These are phyloP conservation scores for Syngnathus floridae DNA, from an alignment of 2,113 vertebrate species.

Conservation along the genomic window DNA sequence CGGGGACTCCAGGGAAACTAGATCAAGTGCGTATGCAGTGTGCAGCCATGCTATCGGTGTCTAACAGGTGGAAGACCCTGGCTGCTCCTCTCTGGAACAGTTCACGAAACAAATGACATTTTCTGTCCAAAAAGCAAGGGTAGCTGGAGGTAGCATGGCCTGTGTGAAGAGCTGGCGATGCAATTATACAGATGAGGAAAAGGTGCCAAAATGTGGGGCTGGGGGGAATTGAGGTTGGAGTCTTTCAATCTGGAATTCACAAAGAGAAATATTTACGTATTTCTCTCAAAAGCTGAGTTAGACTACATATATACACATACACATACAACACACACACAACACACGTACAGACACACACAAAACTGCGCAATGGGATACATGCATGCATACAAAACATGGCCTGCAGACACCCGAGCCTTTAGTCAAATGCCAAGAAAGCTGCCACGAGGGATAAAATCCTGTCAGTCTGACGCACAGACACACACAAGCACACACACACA, in stretches of 20 bases:
- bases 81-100: slow-evolving; percentile 38
- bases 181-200: slow-evolving; percentile 26
- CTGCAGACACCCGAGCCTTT: slow-evolving; percentile 43
- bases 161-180: slow-evolving; percentile 24
- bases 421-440: slow-evolving; percentile 51
- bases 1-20: slow-evolving; percentile 18
- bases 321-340: slow-evolving; percentile 1
- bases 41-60: slow-evolving; percentile 35
- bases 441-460: slow-evolving; percentile 30
- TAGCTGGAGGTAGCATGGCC: slow-evolving; percentile 1
- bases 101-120: slow-evolving; percentile 53
- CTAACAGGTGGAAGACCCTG: slow-evolving; percentile 52
- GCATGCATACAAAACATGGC: slow-evolving; percentile 35
- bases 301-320: slow-evolving; percentile 3
- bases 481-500: slow-evolving; percentile 9
- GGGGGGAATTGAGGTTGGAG: background rate
- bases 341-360: slow-evolving; percentile 10
- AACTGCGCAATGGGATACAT: slow-evolving; percentile 18
- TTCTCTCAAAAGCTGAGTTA: background rate
- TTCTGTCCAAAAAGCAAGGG: slow-evolving; percentile 23
- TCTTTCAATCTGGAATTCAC: slow-evolving; percentile 3
- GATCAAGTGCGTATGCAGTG: slow-evolving; percentile 12
- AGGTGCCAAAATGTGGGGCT: slow-evolving; percentile 5
- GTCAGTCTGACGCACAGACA: slow-evolving; percentile 11
- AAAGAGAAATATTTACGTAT: slow-evolving; percentile 1